These are phyloP conservation scores for Morelia viridis DNA, from an alignment of 2,797 vertebrate species.

Conservation along the genomic window DNA sequence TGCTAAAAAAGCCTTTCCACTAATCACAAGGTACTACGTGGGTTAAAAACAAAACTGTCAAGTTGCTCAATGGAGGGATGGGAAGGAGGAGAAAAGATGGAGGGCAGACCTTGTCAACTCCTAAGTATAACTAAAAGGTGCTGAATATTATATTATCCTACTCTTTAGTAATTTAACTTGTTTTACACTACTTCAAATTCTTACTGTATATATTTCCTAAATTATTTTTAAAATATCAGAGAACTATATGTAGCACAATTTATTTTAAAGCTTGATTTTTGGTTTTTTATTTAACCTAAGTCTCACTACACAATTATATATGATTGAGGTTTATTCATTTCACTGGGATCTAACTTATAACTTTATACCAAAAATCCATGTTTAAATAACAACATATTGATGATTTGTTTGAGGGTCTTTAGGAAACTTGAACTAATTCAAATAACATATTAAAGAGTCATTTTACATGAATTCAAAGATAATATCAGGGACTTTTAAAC, in stretches of 20 bases:
- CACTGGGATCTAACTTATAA: background rate
- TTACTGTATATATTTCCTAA: constrained; percentile 9
- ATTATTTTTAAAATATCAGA: constrained; percentile 29
- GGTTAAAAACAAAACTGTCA: constrained; percentile 39
- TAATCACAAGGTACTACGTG: constrained; percentile 63
- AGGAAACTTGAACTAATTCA: background rate
- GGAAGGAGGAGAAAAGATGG: background rate
- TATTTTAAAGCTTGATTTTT: constrained; percentile 33
- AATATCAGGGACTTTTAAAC: background rate
- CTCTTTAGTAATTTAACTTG: background rate
- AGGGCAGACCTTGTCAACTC: background rate
- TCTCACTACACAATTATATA: background rate
- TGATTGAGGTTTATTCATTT: background rate
- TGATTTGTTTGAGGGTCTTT: constrained; percentile 38
- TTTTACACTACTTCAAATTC: constrained; percentile 15
- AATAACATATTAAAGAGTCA: background rate
- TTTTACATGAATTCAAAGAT: background rate
- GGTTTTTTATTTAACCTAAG: constrained; percentile 24
- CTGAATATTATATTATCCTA: constrained; percentile 9
- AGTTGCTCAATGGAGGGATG: constrained; percentile 13
- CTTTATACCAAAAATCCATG: background rate
- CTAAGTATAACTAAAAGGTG: constrained; percentile 30
- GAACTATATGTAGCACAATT: background rate
- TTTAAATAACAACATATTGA: constrained; percentile 35
- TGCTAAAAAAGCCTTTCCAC: constrained; percentile 71